phyloP scores from a whole-genome alignment of 64 coral and sea anemone genomes.

The Porites australiensis region DNA sequence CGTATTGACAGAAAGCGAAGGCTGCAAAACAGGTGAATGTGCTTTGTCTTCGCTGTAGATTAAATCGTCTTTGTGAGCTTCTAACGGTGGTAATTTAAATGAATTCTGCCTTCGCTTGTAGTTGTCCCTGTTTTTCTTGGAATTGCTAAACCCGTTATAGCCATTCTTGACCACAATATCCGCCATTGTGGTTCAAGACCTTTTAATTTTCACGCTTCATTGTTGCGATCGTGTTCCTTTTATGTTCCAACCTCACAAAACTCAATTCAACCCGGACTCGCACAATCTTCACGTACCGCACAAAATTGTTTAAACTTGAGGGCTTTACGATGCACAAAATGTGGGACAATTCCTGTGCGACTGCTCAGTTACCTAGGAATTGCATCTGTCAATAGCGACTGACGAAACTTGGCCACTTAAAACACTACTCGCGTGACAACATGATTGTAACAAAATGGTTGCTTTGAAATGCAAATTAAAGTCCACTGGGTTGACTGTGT shows the following conservation, averaged over 20 bases:
- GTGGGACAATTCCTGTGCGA: background rate
- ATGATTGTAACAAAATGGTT: background rate
- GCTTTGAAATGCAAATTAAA: background rate
- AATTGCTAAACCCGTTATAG: conserved; percentile 25
- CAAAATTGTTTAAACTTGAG: background rate
- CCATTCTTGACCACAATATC: conserved; percentile 49
- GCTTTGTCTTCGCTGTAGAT: background rate
- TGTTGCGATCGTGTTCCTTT: background rate
- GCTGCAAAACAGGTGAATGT: background rate
- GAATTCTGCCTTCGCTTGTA: background rate
- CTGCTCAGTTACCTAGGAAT: background rate
- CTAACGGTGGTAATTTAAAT: conserved; percentile 28
- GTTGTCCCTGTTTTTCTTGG: background rate
- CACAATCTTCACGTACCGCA: background rate
- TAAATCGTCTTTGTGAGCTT: background rate
- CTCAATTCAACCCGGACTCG: too few species aligned
- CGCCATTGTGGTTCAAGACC: conserved; percentile 2
- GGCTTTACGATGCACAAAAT: background rate
- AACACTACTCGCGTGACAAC: background rate
- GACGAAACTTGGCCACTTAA: background rate
- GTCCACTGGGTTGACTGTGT: background rate
- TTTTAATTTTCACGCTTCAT: background rate
- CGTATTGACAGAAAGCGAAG: conserved; percentile 12
- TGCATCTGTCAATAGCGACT: background rate
- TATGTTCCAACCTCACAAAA: background rate